Base-by-base conservation (phyloP, 2,797 vertebrate genomes). In the Myoxocephalus aenaeus region DNA sequence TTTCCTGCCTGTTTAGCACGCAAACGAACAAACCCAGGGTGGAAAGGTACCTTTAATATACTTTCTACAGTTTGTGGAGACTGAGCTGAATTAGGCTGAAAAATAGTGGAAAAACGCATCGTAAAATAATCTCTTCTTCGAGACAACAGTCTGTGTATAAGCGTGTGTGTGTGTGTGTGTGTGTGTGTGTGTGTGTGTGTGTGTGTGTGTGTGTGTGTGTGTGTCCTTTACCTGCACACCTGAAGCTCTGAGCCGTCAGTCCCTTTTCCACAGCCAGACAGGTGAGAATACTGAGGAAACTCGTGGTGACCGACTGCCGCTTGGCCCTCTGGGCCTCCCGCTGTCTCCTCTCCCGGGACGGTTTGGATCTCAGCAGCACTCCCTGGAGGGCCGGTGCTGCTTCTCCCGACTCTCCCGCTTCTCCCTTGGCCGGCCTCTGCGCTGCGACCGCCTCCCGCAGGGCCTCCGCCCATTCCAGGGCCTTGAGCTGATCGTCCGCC, bases 211-310 rank as follows among this genome's bases (percentile, higher is more conserved):
- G 46, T 54, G 32, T 25, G 44, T n/a, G 54, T 29, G 15, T 11
- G 51, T 2, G 32, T 67, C 80, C 86, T 93, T 93, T 93, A 98
- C 98, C 98, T 97, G 98, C 98, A 95, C 98, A 99, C 88, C 95
- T 97, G 96, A 99, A 99, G 94, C 97, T 97, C 94, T 99, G 98
- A 73, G 97, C 96, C 0, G 98, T 99, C 64, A 99, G 97, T 10
- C 98, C 98, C 87, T 98, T 98, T 91, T 99, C 98, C 86, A 98
- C 93, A 74, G 98, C 97, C 88, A 99, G 92, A 0, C 97, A 98
- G 53, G 97, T 98, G 84, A 99, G 95, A 81, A 99, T 98, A 90
- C 98, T 97, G 76, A 99, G 96, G 92, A 99, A 99, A 89, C 97
- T 99, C 77, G 96, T 98, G 89, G 98, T 99, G 89, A 99, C 97